phyloP scores from a whole-genome alignment of 2,113 vertebrate genomes.

The Elaphurus davidianus region DNA sequence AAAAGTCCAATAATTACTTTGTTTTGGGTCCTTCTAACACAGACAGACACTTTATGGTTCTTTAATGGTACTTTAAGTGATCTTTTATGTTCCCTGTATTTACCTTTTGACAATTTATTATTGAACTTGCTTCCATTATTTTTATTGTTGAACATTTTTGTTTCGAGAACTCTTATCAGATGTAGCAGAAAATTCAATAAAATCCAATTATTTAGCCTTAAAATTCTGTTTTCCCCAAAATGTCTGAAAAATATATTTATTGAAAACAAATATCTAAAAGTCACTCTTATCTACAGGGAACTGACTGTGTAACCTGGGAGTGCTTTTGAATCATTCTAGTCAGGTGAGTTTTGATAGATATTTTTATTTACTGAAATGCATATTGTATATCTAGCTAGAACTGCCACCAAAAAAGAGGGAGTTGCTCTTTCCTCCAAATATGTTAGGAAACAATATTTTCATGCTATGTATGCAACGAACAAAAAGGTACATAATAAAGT shows the following conservation, averaged over 20 bases:
- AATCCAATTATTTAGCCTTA: neutral
- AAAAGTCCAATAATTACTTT: neutral
- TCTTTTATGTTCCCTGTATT: neutral
- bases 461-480: neutral
- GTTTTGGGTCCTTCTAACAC: neutral
- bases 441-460: neutral
- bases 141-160: neutral
- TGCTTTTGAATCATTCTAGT: neutral
- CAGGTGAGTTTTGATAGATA: neutral
- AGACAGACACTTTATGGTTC: neutral
- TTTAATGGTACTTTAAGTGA: neutral
- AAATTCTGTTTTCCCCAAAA: neutral
- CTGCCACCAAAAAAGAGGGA: neutral
- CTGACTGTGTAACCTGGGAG: neutral
- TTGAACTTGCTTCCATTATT: neutral
- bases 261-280: slow-evolving; percentile 13
- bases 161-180: neutral
- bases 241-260: neutral
- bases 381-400: neutral
- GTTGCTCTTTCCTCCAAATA: neutral
- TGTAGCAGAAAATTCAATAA: neutral
- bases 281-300: neutral
- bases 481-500: neutral
- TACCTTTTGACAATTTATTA: slow-evolving; percentile 1
- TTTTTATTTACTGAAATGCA: neutral